These are phyloP conservation scores for Falco concolor DNA, from an alignment of 2,797 vertebrate species.

Conservation along the genomic window DNA sequence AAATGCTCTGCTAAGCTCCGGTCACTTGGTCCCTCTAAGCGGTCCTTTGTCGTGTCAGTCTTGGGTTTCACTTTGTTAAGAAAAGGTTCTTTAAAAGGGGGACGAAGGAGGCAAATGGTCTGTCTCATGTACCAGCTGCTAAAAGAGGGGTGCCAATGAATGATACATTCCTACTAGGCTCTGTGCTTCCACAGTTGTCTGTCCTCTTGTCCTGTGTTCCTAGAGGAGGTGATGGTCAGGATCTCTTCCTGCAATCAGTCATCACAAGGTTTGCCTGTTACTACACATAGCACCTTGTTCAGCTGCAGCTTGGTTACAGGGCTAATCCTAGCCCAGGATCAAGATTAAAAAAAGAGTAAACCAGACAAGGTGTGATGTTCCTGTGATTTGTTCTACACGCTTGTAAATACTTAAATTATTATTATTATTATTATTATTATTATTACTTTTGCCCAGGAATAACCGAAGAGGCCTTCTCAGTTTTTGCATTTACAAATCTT, in stretches of 20 bases:
- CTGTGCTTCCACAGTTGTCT: background rate
- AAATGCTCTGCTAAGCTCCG: background rate
- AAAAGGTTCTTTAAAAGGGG: background rate
- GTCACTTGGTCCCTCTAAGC: background rate
- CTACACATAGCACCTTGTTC: background rate
- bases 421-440: too few relatives aligned
- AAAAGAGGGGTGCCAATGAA: background rate
- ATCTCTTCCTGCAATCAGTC: background rate
- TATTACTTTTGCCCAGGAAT: background rate
- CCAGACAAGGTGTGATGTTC: background rate
- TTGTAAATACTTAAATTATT: background rate
- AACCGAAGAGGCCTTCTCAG: background rate
- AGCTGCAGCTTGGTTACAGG: background rate
- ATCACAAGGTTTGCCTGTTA: background rate
- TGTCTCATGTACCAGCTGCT: background rate
- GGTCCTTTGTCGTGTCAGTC: background rate
- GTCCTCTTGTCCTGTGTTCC: background rate
- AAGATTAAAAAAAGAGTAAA: background rate
- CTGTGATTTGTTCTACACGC: background rate
- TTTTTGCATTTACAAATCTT: background rate
- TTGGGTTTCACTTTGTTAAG: background rate
- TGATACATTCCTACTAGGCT: background rate
- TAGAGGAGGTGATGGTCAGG: background rate
- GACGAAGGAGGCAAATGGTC: background rate
- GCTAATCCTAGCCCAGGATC: background rate